Conservation (phyloP, 53 echinoderm and acorn worm genomes). For the Zoroaster sp. region DNA sequence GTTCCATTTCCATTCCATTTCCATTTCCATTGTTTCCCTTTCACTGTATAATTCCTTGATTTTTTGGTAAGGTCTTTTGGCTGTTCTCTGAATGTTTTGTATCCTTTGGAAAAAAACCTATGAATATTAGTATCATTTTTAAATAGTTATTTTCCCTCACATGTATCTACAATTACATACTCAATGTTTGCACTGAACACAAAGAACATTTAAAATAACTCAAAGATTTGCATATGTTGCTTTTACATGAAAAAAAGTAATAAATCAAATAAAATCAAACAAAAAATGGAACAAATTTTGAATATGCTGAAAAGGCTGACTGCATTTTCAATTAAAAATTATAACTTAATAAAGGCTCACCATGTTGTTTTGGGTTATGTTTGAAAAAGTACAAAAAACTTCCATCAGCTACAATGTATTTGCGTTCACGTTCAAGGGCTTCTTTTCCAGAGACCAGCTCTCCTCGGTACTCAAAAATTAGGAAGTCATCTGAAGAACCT, state of each 20-base stretch:
- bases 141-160: background rate
- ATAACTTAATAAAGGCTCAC: background rate
- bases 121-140: background rate
- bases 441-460: background rate
- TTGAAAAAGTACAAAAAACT: conserved; percentile 5
- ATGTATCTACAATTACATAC: background rate
- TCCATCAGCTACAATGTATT: background rate
- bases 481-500: background rate
- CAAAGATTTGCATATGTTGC: background rate
- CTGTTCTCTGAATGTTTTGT: background rate
- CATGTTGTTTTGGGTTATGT: background rate
- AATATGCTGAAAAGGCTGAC: no score
- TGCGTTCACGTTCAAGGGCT: background rate
- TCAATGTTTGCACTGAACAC: background rate
- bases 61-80: no score
- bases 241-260: no score
- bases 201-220: background rate
- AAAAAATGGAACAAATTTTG: no score
- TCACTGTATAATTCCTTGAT: no score
- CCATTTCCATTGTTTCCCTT: no score
- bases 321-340: background rate
- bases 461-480: background rate
- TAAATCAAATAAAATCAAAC: no score
- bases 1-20: no score
- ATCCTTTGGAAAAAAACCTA: background rate